Base-by-base conservation (phyloP, 2,113 vertebrate species). In the Rutilus rutilus region DNA sequence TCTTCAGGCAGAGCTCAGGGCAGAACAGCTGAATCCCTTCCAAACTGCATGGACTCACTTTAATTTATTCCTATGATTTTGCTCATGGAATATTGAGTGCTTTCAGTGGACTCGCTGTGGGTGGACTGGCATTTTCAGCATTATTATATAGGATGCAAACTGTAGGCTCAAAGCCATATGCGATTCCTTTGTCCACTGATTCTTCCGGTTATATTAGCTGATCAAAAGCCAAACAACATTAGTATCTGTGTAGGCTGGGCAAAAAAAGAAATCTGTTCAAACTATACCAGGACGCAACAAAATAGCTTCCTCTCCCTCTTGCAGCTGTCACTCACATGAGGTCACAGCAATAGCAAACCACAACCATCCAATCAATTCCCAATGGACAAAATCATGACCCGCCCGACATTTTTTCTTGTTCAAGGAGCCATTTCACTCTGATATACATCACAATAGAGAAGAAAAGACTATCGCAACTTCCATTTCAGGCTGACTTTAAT, bases 51-150 rank as follows among this genome's bases (percentile, higher is more conserved):
- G 64, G 73, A 45, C 64, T 82, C 9, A n/a, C 71, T 87, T 85
- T 87, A 52, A 85, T 78, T 87, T 82, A 14, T 39, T 67, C 73
- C 85, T 39, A 4, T 33, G 50, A 64, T 82, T 36, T 67, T 85
- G 75, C 85, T 89, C 77, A 78, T 81, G 73, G 50, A 57, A 27
- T 83, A 87, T 80, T 67, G 42, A 85, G 85, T 27, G 84, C 59
- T 47, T 81, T 79, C 10, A 65, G 57, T 67, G 21, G 19, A 54
- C 82, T 50, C 52, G 47, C 45, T 45, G 73, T 82, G 64, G 78
- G 71, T 85, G 86, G 77, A 67, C 76, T 50, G 80, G 50, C 27
- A 54, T 78, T 69, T 81, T 76, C 39, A 60, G 69, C 76, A 74
- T 82, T 27, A 45, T 39, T 60, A 50, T 84, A 54, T 71, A 79